A percentile compares a stretch with the other conserved stretches of the same genome.
Conservation (phyloP, 2,888 invertebrate species). For the Pogonocherus hispidulus region DNA sequence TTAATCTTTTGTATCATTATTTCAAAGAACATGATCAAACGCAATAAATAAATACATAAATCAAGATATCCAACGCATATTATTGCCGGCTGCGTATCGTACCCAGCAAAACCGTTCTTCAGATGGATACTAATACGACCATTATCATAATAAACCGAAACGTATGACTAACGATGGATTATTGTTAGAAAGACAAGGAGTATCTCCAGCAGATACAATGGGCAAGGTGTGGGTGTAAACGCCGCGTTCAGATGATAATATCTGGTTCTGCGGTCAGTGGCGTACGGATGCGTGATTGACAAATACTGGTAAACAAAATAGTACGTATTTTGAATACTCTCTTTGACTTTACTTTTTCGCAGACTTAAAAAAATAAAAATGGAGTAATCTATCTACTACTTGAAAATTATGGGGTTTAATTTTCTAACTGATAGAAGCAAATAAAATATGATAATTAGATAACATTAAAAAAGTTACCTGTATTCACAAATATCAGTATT, state of each 20-base stretch:
- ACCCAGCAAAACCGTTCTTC: constrained; percentile 34
- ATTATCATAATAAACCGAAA: constrained; percentile 48
- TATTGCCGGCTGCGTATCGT: background rate
- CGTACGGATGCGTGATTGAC: constrained; percentile 2
- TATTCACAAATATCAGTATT: no score
- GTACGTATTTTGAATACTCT: no score
- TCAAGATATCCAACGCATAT: constrained; percentile 24
- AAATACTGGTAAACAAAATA: no score
- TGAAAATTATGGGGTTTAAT: no score
- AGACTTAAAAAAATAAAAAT: no score
- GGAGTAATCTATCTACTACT: no score
- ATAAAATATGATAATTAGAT: no score
- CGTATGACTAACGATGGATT: constrained; percentile 47
- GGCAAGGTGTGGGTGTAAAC: constrained; percentile 45
- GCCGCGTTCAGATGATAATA: constrained; percentile 33
- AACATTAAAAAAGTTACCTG: no score
- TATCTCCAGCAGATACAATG: constrained; percentile 44
- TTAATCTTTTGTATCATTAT: background rate
- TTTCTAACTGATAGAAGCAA: no score
- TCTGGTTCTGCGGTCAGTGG: constrained; percentile 27
- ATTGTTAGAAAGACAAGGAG: constrained; percentile 45
- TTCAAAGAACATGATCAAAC: background rate
- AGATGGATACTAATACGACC: constrained; percentile 43
- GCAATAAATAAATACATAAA: constrained; percentile 6
- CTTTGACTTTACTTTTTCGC: no score